Conservation (phyloP, 2,888 invertebrate genomes). For the Bombyx huttoni region DNA sequence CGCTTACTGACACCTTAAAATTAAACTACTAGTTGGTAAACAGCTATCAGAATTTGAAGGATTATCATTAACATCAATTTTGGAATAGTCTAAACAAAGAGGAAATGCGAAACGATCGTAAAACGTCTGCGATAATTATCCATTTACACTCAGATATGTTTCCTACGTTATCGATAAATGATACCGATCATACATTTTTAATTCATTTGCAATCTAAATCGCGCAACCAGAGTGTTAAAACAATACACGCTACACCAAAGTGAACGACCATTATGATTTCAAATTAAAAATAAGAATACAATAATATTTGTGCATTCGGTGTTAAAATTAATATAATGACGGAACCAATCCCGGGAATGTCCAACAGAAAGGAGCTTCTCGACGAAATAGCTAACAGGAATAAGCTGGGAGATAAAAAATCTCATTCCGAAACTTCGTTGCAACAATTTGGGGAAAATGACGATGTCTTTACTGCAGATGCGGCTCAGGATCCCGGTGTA, state of each 20-base stretch:
- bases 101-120: constrained; percentile 10
- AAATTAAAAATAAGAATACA: background rate
- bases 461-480: constrained; percentile 16
- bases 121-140: constrained; percentile 30
- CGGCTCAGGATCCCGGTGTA: constrained; percentile 43
- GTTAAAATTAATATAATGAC: constrained; percentile 24
- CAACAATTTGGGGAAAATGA: constrained; percentile 44
- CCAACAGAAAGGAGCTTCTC: constrained; percentile 28
- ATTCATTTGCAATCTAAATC: constrained; percentile 54
- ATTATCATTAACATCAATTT: background rate
- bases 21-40: background rate
- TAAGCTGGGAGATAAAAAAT: constrained; percentile 49
- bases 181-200: constrained; percentile 36
- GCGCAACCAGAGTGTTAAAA: constrained; percentile 23
- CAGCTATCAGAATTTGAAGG: background rate
- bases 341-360: constrained; percentile 17
- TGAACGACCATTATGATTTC: constrained; percentile 2
- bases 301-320: background rate
- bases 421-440: constrained; percentile 56
- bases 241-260: constrained; percentile 5
- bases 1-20: background rate
- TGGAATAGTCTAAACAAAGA: constrained; percentile 4
- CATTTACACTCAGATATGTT: constrained; percentile 34
- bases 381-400: constrained; percentile 44
- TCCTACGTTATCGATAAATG: constrained; percentile 28